Evolutionary conservation across 1,140 invertebrate genomes (phyloP).

Genomic region (Bombus vancouverensis): DNA sequence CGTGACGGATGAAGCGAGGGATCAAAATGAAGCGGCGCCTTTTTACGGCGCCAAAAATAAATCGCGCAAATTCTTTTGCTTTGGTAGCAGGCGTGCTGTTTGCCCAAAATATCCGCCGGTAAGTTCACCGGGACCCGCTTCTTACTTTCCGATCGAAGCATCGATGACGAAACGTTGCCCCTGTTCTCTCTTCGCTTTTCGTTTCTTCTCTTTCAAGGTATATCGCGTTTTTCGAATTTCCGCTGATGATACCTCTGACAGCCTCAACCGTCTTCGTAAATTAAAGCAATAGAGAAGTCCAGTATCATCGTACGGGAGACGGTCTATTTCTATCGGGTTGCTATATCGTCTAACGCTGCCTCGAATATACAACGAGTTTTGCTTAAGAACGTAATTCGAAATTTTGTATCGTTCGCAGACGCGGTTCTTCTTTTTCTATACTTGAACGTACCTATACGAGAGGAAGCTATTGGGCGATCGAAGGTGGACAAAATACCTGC

Average conservation of each 20-base stretch:
- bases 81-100: neutral
- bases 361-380: neutral
- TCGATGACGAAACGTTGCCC: neutral
- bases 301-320: too few species aligned
- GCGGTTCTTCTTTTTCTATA: neutral
- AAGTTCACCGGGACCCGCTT: conserved; percentile 34
- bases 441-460: neutral
- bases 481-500: neutral
- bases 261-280: too few species aligned
- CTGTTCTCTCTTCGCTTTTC: neutral
- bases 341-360: neutral
- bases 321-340: too few species aligned
- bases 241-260: too few species aligned
- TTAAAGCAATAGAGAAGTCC: too few species aligned
- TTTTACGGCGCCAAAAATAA: conserved; percentile 58
- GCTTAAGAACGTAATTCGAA: neutral
- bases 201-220: neutral
- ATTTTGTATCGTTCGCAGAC: neutral
- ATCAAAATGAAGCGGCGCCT: conserved; percentile 26
- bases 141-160: conserved; percentile 37
- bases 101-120: conserved; percentile 43
- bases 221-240: too few species aligned
- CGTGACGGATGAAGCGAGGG: neutral
- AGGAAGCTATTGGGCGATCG: neutral
- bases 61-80: conserved; percentile 59